Evolutionary conservation across 2,888 invertebrate genomes (phyloP).

Genomic region (Lasioglossum oenotherae): DNA sequence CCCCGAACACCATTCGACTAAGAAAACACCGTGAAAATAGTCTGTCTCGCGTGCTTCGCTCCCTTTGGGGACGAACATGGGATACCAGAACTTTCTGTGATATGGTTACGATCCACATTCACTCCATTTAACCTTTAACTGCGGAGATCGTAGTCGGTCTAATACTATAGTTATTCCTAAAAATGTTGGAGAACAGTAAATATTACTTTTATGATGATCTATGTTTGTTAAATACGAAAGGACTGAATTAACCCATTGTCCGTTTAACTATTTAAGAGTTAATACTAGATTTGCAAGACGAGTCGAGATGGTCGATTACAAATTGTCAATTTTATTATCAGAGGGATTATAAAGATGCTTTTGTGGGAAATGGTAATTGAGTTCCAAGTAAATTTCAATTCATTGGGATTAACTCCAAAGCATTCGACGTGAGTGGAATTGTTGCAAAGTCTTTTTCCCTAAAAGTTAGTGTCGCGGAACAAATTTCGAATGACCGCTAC

Average conservation of each 20-base stretch:
- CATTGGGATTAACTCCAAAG: too few relatives aligned
- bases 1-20: conserved; percentile 30
- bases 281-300: not conserved
- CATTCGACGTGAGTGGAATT: not conserved
- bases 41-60: conserved; percentile 9
- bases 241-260: too few relatives aligned
- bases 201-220: not conserved
- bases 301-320: too few relatives aligned
- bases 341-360: not conserved
- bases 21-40: conserved; percentile 55
- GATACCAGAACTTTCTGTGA: conserved; percentile 19
- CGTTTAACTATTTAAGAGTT: not conserved
- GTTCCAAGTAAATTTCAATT: not conserved
- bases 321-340: not conserved
- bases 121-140: not conserved
- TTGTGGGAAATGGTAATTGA: not conserved
- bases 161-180: not conserved
- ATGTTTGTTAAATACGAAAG: not conserved
- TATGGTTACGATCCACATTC: conserved; percentile 29
- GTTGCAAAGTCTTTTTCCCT: not conserved
- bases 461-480: not conserved
- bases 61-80: conserved; percentile 3
- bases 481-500: not conserved
- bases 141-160: not conserved
- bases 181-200: not conserved